These are phyloP conservation scores for Cryptophagus acutangulus DNA, from an alignment of 2,888 invertebrate genomes.

Conservation along the genomic window DNA sequence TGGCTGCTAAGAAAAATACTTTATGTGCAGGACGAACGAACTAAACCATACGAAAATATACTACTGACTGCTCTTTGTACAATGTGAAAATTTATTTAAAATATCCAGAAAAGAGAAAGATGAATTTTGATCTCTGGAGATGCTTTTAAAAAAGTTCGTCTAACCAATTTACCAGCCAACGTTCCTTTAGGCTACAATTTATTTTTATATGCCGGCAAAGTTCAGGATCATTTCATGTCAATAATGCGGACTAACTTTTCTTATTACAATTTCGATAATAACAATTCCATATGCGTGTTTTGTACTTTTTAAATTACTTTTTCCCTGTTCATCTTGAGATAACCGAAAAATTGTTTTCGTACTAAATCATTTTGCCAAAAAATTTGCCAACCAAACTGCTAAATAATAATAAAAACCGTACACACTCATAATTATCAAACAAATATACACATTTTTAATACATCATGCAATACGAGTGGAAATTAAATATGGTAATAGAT, in stretches of 20 bases:
- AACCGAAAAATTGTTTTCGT: no score
- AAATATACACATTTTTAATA: no score
- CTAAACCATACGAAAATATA: not conserved
- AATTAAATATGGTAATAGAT: no score
- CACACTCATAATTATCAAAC: no score
- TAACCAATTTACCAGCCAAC: slow-evolving; percentile 25
- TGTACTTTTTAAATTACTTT: no score
- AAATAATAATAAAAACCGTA: no score
- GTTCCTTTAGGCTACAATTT: slow-evolving; percentile 35
- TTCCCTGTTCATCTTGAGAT: no score
- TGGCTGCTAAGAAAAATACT: no score
- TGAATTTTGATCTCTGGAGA: not conserved
- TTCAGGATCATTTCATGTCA: slow-evolving; percentile 36
- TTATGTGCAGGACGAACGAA: not conserved
- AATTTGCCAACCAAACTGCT: no score
- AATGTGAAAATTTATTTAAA: slow-evolving; percentile 4
- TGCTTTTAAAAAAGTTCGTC: slow-evolving; percentile 2
- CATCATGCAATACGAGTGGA: no score
- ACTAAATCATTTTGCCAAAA: no score
- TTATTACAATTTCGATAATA: slow-evolving; percentile 37
- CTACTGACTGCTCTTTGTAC: not conserved
- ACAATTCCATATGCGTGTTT: slow-evolving; percentile 21
- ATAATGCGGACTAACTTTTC: slow-evolving; percentile 39
- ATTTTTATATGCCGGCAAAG: slow-evolving; percentile 26
- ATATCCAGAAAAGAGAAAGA: not conserved